Evolutionary conservation across 2,888 invertebrate genomes (phyloP), one percentile per base, ranked within the genome.

Genomic region (Caenorhabditis imperialis): DNA sequence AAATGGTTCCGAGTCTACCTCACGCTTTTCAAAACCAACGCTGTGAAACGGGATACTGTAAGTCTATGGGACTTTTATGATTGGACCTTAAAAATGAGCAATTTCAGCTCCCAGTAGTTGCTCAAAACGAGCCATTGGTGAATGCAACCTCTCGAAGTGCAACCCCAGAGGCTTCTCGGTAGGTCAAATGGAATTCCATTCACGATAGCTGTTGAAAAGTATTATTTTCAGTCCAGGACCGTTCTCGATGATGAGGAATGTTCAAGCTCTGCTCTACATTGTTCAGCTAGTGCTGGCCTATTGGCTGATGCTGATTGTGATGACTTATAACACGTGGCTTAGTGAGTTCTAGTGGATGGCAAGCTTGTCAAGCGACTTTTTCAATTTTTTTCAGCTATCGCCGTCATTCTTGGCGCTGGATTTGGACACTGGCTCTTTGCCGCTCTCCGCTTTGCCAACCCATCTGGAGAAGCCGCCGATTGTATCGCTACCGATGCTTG

Each of bases 1-100:
- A 98, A 97, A 90, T 95, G 94, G 53, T 53, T 63, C 25, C 45
- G 58, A 14, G 40, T 63, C 0, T 53, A 53, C 27, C 22, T 72
- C 7, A 18, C 38, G 1, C 3, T 38, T 1, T 0, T 12, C 4
- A 62, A 47, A 14, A 7, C 30, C 30, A 30, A 30, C 6, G 10
- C 6, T 30, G n/a, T n/a, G n/a, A n/a, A n/a, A n/a, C n/a, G n/a
- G n/a, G n/a, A n/a, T n/a, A n/a, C n/a, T n/a, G n/a, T n/a, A n/a
- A n/a, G n/a, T n/a, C n/a, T n/a, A n/a, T n/a, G n/a, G n/a, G n/a
- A n/a, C n/a, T n/a, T 6, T 12, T 3, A 10, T 20, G 23, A 6
- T 22, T n/a, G n/a, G n/a, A n/a, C n/a, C n/a, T 20, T 6, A 18
- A 16, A 42, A 20, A 10, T 4, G 4, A 2, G 7, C 8, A 10